Evolutionary conservation across 2,113 vertebrate species (phyloP).

Genomic region (Gambusia affinis): DNA sequence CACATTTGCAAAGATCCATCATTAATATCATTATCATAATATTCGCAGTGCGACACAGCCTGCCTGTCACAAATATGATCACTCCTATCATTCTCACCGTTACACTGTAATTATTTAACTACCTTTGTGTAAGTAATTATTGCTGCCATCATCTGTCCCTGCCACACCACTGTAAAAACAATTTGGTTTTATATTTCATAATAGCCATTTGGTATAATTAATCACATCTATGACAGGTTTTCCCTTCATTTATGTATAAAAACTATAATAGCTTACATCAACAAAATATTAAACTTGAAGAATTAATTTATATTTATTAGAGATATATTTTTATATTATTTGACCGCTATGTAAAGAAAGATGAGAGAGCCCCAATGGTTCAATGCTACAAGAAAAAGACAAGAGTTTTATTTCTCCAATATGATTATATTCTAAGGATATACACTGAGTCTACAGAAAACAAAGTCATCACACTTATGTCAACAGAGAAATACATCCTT

Average conservation of each 20-base stretch:
- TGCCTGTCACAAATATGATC: slow-evolving; percentile 71
- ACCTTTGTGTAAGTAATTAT: slow-evolving; percentile 50
- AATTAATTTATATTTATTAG: not conserved
- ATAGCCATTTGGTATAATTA: slow-evolving; percentile 44
- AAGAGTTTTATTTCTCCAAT: not conserved
- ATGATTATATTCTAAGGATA: not conserved
- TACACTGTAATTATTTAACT: slow-evolving; percentile 65
- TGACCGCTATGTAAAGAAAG: not conserved
- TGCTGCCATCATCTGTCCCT: slow-evolving; percentile 48
- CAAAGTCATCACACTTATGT: too few species aligned
- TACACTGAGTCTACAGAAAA: not conserved
- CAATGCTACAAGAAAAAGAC: not conserved
- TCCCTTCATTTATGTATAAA: not conserved
- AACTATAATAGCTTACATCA: not conserved
- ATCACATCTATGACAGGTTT: slow-evolving; percentile 14
- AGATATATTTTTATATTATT: not conserved
- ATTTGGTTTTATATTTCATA: slow-evolving; percentile 38
- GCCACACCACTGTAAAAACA: slow-evolving; percentile 42
- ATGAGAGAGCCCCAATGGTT: not conserved
- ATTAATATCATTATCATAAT: slow-evolving; percentile 78
- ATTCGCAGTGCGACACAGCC: slow-evolving; percentile 61
- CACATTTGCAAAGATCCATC: slow-evolving; percentile 66
- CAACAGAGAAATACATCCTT: too few species aligned
- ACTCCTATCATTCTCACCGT: slow-evolving; percentile 62
- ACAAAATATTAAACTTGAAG: not conserved